Conservation (phyloP, 2,888 invertebrate species). For the Cephus nigrinus region DNA sequence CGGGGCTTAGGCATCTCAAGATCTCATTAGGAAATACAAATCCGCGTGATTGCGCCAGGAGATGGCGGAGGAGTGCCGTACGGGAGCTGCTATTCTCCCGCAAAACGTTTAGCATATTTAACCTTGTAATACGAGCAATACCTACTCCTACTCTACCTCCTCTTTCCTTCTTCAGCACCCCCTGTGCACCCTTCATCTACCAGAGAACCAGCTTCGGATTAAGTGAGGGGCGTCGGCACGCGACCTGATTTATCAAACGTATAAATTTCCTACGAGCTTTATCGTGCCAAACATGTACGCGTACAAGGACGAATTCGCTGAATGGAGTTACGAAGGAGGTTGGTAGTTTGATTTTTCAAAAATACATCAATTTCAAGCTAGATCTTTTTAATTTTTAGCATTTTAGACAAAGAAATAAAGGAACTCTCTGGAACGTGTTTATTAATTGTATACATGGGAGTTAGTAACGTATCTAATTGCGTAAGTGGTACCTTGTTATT, state of each 20-base stretch:
- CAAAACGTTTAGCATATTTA: slow-evolving; percentile 24
- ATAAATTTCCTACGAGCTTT: slow-evolving; percentile 6
- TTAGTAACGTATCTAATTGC: not conserved
- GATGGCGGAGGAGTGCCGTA: slow-evolving; percentile 19
- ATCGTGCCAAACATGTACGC: not conserved
- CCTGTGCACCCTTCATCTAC: not conserved
- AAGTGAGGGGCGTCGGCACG: slow-evolving; percentile 24
- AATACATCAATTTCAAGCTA: not conserved
- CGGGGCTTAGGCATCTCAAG: slow-evolving; percentile 25
- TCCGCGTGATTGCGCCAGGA: slow-evolving; percentile 30
- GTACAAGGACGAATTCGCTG: not conserved
- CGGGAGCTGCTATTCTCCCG: slow-evolving; percentile 10
- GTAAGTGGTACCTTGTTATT: not conserved
- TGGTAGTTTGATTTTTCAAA: not conserved
- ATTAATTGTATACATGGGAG: not conserved
- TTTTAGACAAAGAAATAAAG: not conserved
- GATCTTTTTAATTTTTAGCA: not conserved
- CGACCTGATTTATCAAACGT: slow-evolving; percentile 23
- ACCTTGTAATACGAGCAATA: slow-evolving; percentile 23
- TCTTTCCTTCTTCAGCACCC: not conserved
- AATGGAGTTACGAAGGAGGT: not conserved
- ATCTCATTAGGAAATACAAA: slow-evolving; percentile 36
- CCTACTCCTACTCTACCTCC: not conserved
- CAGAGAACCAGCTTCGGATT: slow-evolving; percentile 19
- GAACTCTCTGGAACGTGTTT: not conserved